Base-by-base conservation (phyloP, 2,888 invertebrate species). In the Tachystola acroxantha region DNA sequence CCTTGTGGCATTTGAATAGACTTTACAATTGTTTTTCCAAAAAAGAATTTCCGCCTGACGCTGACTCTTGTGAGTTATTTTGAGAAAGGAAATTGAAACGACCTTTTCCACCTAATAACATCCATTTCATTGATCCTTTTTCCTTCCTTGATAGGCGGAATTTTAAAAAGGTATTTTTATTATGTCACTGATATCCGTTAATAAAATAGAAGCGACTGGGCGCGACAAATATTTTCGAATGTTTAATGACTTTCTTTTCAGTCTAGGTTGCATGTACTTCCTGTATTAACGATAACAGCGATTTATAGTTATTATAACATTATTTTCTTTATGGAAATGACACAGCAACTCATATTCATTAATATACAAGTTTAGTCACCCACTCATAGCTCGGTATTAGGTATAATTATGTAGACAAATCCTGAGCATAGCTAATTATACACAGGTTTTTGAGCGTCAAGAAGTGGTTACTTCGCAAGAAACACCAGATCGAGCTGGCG, bases 401-500 rank as follows among this genome's bases (percentile, higher is more conserved):
- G n/a, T n/a, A n/a, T n/a, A n/a, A n/a, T n/a, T n/a, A n/a, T n/a
- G n/a, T n/a, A n/a, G n/a, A n/a, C n/a, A n/a, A n/a, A n/a, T n/a
- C n/a, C n/a, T n/a, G n/a, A n/a, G n/a, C n/a, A n/a, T n/a, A n/a
- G n/a, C n/a, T 16, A 4, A 16, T 16, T 62, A 57, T 50, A 66
- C 70, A 25, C 90, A 98, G 98, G 75, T 98, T 97, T 88, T 89
- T 99, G 64, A 96, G 96, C 74, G 98, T 98, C 60, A 98, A 98
- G 88, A 98, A 98, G 89, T 98, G 98, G 98, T 88, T 98, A 57
- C 89, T 98, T 52, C 93, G 98, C 59, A 97, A 97, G 88, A 97
- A 97, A 79, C 96, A 97, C 88, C 97, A 97, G 88, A 95, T 98
- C 71, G 98, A 98, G 84, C 86, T 98, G 77, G 98, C 98, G 30